Evolutionary conservation across 2,797 vertebrate species (phyloP), one percentile per base, ranked within the genome.

Genomic region (Phrynocephalus guinanensis): DNA sequence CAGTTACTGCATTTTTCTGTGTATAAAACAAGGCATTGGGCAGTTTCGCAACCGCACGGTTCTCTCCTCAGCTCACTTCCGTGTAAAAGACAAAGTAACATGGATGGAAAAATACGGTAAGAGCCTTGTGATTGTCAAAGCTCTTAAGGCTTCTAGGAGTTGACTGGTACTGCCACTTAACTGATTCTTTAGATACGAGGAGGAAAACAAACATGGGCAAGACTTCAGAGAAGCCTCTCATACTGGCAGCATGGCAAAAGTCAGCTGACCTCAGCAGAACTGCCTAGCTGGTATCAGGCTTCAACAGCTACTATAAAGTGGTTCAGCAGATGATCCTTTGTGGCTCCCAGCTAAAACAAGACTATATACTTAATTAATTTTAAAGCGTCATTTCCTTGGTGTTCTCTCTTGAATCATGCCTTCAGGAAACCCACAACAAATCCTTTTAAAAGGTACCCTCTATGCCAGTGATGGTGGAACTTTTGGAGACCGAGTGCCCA

Each of bases 71-170:
- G 38, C 38, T 44, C 5, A 44, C 38, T 44, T 44, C 38, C 38
- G 5, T 4, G 38, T 44, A 44, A 44, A 44, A 44, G 38, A 44
- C 38, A 44, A 44, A 44, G 38, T 5, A 44, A 44, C 2, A 44
- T 44, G 38, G 38, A 44, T 44, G 38, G 38, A 44, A 44, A 44
- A 44, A 44, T 44, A 44, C 38, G 38, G 0, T 24, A 8, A 71
- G 60, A 6, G 73, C 1, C 0, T 75, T 79, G 0, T 1, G 0
- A 13, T 8, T n/a, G 44, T 0, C 30, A 1, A 86, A 6, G 0
- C 26, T 0, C 28, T 73, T 67, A 1, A 5, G 30, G 24, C 1
- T 38, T 0, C 48, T 2, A 26, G 52, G 10, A 28, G n/a, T 7
- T 6, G 30, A 67, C 0, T 5, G 1, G 0, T 56, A 10, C 11